Evolutionary conservation across 2,797 vertebrate genomes (phyloP), one percentile per base, ranked within the genome.

Genomic region (Eulemur coronatus): DNA sequence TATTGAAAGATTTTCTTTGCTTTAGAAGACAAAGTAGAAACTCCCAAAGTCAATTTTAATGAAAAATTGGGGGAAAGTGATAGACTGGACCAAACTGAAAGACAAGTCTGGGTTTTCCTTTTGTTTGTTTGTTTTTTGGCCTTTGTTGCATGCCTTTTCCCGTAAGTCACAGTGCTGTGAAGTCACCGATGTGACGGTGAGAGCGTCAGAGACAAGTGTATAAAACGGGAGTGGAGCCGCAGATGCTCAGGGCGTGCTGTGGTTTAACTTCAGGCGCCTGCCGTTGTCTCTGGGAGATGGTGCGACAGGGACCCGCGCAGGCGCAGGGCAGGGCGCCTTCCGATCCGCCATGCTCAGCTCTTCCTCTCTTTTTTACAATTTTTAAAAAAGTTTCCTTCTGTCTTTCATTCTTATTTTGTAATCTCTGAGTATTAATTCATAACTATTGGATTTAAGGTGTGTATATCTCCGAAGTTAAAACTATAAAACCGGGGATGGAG

Each of bases 191-290:
- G 10, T 1, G 12, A 2, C 18, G 41, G 61, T 1, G 12, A 82
- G 22, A 11, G 15, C 11, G 38, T 26, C 30, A 65, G 38, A 91
- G 81, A 78, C 10, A 63, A 35, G 28, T 13, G 4, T 14, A 1
- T 7, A 9, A 15, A 46, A 18, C n/a, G 17, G 38, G 12, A 20
- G 0, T 1, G 4, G 22, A 46, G 38, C 1, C 30, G 12, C 28
- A 50, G 70, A 67, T 57, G 4, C 24, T 2, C 7, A 12, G 41
- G 4, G 13, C 24, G 11, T 15, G 0, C 57, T 0, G 0, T 0
- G 26, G 1, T 69, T 30, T 7, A 0, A 0, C 35, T 12, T 5
- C 13, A 43, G 79, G 55, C 8, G 2, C 67, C n/a, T 80, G 20
- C 2, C 1, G 6, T n/a, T 0, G 24, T 33, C 0, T 2, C 41